Percentiles rank a stretch among this genome's conserved stretches.
These are phyloP conservation scores for Heliconius himera DNA, from an alignment of 1,140 invertebrate species.

Conservation along the genomic window DNA sequence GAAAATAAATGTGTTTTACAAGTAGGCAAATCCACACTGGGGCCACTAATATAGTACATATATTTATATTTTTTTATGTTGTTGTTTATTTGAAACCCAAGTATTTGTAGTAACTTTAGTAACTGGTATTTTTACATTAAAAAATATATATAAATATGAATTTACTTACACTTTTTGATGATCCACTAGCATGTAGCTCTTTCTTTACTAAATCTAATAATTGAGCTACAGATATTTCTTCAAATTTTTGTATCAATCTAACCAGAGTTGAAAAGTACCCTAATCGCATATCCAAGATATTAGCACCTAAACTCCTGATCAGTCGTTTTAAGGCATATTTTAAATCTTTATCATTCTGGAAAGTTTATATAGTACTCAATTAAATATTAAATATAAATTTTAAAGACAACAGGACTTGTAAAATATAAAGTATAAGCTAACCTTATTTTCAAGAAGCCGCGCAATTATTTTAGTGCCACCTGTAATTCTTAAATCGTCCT, in stretches of 20 bases:
- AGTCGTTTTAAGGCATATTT: slow-evolving; percentile 70
- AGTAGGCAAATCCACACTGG: too few relatives aligned
- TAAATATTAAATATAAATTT: not conserved
- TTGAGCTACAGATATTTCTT: slow-evolving; percentile 54
- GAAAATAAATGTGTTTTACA: too few relatives aligned
- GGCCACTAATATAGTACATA: too few relatives aligned
- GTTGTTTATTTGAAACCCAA: too few relatives aligned
- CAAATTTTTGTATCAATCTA: slow-evolving; percentile 53
- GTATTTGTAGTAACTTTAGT: too few relatives aligned
- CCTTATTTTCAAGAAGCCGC: slow-evolving; percentile 63
- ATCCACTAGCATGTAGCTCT: slow-evolving; percentile 68
- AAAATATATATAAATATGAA: slow-evolving; percentile 6
- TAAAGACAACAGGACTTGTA: not conserved
- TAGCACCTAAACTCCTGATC: slow-evolving; percentile 71
- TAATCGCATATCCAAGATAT: slow-evolving; percentile 59
- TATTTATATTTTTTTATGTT: not conserved
- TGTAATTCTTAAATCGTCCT: slow-evolving; percentile 59
- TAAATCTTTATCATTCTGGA: slow-evolving; percentile 78
- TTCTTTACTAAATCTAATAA: slow-evolving; percentile 65
- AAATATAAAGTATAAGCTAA: slow-evolving; percentile 44
- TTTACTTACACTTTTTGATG: slow-evolving; percentile 73
- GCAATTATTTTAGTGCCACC: slow-evolving; percentile 68
- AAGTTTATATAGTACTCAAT: slow-evolving; percentile 22
- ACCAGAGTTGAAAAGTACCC: slow-evolving; percentile 71
- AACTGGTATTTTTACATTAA: not conserved